Percentiles rank a stretch among this genome's conserved stretches.
Conservation (phyloP, 92 coral and sea anemone species). For the Muricea muricata region DNA sequence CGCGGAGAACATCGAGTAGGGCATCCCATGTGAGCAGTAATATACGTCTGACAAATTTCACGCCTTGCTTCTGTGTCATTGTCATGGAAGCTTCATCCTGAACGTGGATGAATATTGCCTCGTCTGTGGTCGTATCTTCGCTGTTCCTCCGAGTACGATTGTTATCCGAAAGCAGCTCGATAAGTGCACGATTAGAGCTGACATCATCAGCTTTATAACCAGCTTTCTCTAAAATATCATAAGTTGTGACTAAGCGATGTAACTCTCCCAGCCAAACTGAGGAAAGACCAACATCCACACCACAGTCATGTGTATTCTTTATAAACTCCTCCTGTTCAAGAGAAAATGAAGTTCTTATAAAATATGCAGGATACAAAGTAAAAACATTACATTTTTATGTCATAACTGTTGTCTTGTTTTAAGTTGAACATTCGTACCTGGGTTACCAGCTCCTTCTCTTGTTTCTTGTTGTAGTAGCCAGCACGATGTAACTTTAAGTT, state of each 20-base stretch:
- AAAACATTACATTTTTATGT: too few relatives aligned
- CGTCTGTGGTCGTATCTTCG: slow-evolving; percentile 71
- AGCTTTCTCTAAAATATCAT: slow-evolving; percentile 95
- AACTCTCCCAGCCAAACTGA: slow-evolving; percentile 99
- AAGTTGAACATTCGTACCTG: slow-evolving; percentile 67
- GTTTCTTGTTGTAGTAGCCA: slow-evolving; percentile 85
- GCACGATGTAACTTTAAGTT: slow-evolving; percentile 83
- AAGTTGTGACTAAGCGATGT: slow-evolving; percentile 93
- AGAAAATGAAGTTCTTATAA: not conserved
- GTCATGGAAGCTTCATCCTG: slow-evolving; percentile 77
- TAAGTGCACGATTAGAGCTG: slow-evolving; percentile 77
- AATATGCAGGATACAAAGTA: not conserved
- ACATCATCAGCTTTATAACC: slow-evolving; percentile 82
- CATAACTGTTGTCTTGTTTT: too few relatives aligned
- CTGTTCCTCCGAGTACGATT: slow-evolving; percentile 50
- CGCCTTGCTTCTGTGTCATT: slow-evolving; percentile 90
- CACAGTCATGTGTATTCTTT: slow-evolving; percentile 79
- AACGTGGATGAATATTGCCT: slow-evolving; percentile 77
- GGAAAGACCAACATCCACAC: slow-evolving; percentile 93
- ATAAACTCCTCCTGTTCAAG: slow-evolving; percentile 84
- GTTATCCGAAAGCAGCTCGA: slow-evolving; percentile 78
- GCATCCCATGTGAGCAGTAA: slow-evolving; percentile 96
- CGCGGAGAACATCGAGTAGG: slow-evolving; percentile 88
- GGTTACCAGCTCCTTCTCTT: slow-evolving; percentile 67
- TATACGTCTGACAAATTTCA: slow-evolving; percentile 92